Percentiles rank a stretch among this genome's conserved stretches.
These are phyloP conservation scores for Hydrotaea cyrtoneurina DNA, from an alignment of 2,888 invertebrate species.

Conservation along the genomic window DNA sequence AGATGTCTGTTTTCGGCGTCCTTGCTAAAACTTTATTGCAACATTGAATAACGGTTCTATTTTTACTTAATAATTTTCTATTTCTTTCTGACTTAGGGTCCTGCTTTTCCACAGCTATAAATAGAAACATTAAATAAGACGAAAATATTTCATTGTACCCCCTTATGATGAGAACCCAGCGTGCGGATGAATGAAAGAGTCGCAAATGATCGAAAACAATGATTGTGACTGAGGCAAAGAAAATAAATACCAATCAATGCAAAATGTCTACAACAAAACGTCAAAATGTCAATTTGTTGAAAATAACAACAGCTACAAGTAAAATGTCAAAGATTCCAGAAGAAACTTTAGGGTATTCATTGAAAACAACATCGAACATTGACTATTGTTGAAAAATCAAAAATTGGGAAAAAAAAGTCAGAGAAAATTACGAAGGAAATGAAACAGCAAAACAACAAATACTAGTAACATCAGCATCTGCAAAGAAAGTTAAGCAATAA, in stretches of 20 bases:
- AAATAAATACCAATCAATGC: slow-evolving; percentile 38
- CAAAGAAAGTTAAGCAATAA: neutral
- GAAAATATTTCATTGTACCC: neutral
- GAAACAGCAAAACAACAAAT: neutral
- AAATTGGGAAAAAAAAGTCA: neutral
- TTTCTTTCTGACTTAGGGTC: neutral
- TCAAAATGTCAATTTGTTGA: slow-evolving; percentile 33
- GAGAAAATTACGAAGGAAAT: neutral
- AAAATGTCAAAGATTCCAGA: slow-evolving; percentile 21
- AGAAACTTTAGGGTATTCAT: too few species aligned
- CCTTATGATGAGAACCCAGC: too few species aligned
- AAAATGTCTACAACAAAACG: slow-evolving; percentile 44
- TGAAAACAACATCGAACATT: neutral
- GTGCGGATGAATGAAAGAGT: neutral
- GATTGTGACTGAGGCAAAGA: too few species aligned
- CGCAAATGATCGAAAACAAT: neutral
- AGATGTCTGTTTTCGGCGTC: neutral
- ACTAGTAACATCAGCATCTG: neutral
- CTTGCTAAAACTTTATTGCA: neutral
- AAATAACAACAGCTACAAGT: neutral
- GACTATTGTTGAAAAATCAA: neutral
- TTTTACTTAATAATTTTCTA: neutral
- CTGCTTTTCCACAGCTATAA: neutral
- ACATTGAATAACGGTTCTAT: neutral
- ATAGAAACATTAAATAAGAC: neutral